Percentiles rank a stretch among this genome's conserved stretches.
These are phyloP conservation scores for Drosophila oshimai DNA, from an alignment of 1,140 invertebrate genomes.

Conservation along the genomic window DNA sequence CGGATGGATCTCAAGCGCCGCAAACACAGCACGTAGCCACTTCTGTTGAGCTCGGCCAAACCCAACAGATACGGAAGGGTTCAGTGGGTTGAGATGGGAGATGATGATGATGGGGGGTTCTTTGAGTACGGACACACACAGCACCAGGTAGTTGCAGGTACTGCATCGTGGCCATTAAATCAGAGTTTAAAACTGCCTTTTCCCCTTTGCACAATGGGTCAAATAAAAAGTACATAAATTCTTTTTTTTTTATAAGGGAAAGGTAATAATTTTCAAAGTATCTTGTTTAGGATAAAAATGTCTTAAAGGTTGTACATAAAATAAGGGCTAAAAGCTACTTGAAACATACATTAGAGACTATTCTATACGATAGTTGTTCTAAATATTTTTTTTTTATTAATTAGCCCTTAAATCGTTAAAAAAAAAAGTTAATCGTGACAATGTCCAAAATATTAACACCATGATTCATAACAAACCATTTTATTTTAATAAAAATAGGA, in stretches of 20 bases:
- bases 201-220: slow-evolving; percentile 44
- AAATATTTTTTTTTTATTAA: too few relatives aligned
- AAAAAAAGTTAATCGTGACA: too few relatives aligned
- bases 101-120: background rate
- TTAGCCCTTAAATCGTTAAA: too few relatives aligned
- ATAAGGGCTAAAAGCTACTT: too few relatives aligned
- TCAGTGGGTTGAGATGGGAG: background rate
- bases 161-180: slow-evolving; percentile 68
- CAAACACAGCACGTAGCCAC: slow-evolving; percentile 74
- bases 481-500: too few relatives aligned
- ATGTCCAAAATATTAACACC: too few relatives aligned
- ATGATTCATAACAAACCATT: too few relatives aligned
- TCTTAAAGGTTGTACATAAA: too few relatives aligned
- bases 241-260: background rate
- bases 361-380: too few relatives aligned
- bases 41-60: slow-evolving; percentile 49
- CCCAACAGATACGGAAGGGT: slow-evolving; percentile 1
- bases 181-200: slow-evolving; percentile 76
- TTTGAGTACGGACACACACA: slow-evolving; percentile 38
- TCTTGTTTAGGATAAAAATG: too few relatives aligned
- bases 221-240: background rate
- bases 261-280: background rate
- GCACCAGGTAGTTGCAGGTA: slow-evolving; percentile 28
- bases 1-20: slow-evolving; percentile 34
- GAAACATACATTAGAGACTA: too few relatives aligned